A percentile compares a stretch with the other conserved stretches of the same genome.
These are phyloP conservation scores for Ctena decussata DNA, from an alignment of 2,888 invertebrate species.

Conservation along the genomic window DNA sequence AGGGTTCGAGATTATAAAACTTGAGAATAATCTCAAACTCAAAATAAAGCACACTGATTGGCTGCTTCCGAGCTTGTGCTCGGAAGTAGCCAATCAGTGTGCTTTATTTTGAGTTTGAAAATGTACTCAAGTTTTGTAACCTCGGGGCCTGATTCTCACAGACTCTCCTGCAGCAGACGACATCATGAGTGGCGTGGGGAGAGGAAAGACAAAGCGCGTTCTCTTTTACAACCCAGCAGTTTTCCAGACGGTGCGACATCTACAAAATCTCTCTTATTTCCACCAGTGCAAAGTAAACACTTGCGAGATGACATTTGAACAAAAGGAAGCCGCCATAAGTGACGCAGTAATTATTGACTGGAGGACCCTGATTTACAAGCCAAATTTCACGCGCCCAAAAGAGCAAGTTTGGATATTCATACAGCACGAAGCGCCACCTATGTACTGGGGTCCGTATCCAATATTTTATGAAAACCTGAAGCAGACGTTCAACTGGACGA, in stretches of 20 bases:
- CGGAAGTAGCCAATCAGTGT: too few relatives aligned
- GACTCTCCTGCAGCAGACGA: too few relatives aligned
- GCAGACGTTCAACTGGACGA: background rate
- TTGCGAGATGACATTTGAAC: background rate
- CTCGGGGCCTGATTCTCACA: too few relatives aligned
- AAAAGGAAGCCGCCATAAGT: background rate
- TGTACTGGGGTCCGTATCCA: background rate
- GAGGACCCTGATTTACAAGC: background rate
- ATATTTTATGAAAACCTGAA: background rate
- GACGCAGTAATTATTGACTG: background rate
- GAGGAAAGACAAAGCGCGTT: background rate
- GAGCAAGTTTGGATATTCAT: background rate
- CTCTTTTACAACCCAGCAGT: background rate
- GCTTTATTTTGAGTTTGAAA: too few relatives aligned
- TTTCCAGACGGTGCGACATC: background rate
- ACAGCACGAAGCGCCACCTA: background rate
- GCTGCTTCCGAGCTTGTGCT: too few relatives aligned
- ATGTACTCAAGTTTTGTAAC: too few relatives aligned
- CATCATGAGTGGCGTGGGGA: too few relatives aligned
- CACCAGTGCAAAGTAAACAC: background rate
- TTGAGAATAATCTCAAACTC: too few relatives aligned
- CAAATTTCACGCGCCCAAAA: background rate
- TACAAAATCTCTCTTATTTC: background rate
- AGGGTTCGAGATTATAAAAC: too few relatives aligned
- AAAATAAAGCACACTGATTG: too few relatives aligned